Conservation (phyloP, 2,888 invertebrate genomes). For the Dusona sp. region DNA sequence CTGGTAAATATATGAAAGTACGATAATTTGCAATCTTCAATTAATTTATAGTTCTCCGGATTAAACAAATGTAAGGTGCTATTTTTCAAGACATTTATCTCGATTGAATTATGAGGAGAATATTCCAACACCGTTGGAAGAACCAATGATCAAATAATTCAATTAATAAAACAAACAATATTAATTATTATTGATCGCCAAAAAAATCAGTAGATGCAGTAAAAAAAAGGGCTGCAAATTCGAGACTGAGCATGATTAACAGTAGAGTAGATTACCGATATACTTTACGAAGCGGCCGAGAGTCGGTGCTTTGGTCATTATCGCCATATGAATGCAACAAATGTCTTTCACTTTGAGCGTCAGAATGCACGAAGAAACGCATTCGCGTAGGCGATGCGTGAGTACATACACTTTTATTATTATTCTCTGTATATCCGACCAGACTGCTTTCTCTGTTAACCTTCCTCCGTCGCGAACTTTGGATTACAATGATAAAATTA, state of each 20-base stretch:
- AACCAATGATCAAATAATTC: not conserved
- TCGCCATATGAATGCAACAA: constrained; percentile 62
- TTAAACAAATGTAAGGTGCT: not conserved
- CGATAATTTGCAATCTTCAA: constrained; percentile 5
- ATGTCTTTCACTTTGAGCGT: constrained; percentile 81
- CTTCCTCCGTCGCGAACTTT: constrained; percentile 70
- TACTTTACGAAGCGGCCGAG: constrained; percentile 4
- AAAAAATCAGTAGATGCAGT: not conserved
- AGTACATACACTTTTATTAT: constrained; percentile 39
- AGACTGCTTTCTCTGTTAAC: constrained; percentile 81
- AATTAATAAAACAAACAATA: not conserved
- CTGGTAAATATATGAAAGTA: not conserved
- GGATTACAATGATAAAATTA: constrained; percentile 10
- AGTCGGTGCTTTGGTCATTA: constrained; percentile 35
- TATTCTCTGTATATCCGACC: constrained; percentile 48
- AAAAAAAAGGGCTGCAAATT: not conserved
- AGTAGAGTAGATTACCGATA: not conserved
- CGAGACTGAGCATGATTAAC: not conserved
- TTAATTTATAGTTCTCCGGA: constrained; percentile 10
- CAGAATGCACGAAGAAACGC: constrained; percentile 80
- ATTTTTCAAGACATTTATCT: not conserved
- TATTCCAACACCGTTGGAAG: not conserved
- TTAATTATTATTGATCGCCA: not conserved
- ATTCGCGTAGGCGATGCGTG: constrained; percentile 77
- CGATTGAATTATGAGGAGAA: not conserved